Base-by-base conservation (phyloP, 64 coral and sea anemone genomes). In the Montipora foliosa region DNA sequence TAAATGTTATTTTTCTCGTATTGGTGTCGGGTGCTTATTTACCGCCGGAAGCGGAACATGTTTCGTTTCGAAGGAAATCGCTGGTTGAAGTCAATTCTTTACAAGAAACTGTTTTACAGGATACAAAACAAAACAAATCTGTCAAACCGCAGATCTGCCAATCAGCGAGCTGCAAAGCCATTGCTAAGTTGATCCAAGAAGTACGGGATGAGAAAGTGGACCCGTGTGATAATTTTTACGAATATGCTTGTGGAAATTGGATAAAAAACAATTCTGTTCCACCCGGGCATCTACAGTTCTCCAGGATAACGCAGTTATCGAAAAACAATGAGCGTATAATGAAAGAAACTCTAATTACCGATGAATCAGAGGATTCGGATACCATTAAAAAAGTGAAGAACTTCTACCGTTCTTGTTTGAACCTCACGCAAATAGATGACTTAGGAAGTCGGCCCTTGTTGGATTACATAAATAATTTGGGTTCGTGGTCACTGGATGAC, bases 401-500 rank as follows among this genome's bases (percentile, higher is more conserved):
- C 24, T 99, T 99, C 79, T 99, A 96, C 37, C 92, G 90, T 14
- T 99, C 98, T 0, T 99, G 98, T 49, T 96, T 99, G 92, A 87
- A 98, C 59, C 12, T 95, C 44, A 47, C 78, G 6, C 78, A 79
- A 4, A 98, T 98, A 14, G 96, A 98, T 52, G 13, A 89, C 0
- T 44, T 88, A 15, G 96, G 96, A 79, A 84, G 84, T 3, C n/a
- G 47, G 15, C 96, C 96, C 1, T 76, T 98, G 44, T 15, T 82
- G 49, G 67, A 95, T 44, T 95, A 98, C 44, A 92, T 99, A 4
- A 51, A 90, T 4, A 84, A 75, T 47, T 80, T 99, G 70, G 92
- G 95, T 3, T 99, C 98, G 25, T 99, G 98, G 98, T 85, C 74
- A 3, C 71, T 99, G 4, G 69, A 76, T 47, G 51, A 81, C 0